These are phyloP conservation scores for Yoshiicerus persimilis DNA, from an alignment of 1,140 invertebrate species.

Conservation along the genomic window DNA sequence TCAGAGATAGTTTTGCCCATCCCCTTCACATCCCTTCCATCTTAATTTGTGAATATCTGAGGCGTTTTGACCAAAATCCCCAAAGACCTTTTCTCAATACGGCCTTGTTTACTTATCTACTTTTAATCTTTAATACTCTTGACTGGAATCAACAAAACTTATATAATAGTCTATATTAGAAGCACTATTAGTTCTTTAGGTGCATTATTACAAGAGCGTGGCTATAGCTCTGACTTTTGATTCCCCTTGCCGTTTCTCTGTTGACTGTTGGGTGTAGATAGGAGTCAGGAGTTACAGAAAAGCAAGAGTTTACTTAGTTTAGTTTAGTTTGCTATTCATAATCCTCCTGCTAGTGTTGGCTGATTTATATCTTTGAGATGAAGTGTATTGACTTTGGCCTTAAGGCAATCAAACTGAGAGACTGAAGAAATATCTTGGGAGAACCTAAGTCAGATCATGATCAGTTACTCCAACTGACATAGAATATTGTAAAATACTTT, in stretches of 20 bases:
- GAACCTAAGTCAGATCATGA: neutral
- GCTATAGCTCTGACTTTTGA: too few relatives aligned
- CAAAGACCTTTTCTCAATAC: neutral
- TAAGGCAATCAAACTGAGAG: conserved; percentile 24
- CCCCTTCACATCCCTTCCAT: neutral
- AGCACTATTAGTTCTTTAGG: neutral
- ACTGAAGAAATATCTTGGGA: neutral
- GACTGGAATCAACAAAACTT: neutral
- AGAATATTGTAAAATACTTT: neutral
- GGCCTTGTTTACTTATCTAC: neutral
- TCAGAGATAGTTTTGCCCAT: neutral
- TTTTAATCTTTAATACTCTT: neutral
- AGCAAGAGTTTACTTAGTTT: neutral
- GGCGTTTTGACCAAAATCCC: neutral
- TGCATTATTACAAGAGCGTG: too few relatives aligned
- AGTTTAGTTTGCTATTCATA: neutral
- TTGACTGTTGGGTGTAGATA: neutral
- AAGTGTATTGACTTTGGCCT: conserved; percentile 37
- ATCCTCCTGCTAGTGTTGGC: neutral
- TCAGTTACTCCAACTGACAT: neutral
- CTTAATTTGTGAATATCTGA: neutral
- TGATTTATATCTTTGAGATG: conserved; percentile 33
- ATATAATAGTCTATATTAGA: neutral
- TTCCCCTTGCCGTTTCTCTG: neutral
- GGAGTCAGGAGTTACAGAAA: neutral